phyloP scores from a whole-genome alignment of 2,113 vertebrate species.

The Baryphthengus martii region DNA sequence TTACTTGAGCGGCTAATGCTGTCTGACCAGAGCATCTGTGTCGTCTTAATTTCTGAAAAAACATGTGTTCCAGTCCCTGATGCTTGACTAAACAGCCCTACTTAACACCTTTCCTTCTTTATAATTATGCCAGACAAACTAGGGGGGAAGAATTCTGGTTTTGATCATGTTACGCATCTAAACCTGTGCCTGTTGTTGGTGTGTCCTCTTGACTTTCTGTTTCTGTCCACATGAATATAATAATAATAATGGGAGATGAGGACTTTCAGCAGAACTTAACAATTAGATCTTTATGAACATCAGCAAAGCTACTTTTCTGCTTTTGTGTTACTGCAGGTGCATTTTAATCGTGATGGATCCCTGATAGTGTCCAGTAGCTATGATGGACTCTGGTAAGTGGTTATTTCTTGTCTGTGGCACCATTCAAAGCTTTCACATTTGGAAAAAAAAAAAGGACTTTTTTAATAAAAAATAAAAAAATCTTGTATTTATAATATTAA shows the following conservation, averaged over 20 bases:
- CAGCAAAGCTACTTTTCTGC: neutral
- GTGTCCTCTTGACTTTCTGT: neutral
- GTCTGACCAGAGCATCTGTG: neutral
- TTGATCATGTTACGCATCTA: neutral
- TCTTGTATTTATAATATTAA: neutral
- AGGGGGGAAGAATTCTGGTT: neutral
- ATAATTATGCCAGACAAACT: neutral
- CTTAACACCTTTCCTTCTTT: neutral
- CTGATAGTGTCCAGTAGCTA: conserved; percentile 99
- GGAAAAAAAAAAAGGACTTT: neutral
- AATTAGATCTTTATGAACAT: neutral
- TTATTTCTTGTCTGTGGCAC: neutral
- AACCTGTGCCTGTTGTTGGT: neutral
- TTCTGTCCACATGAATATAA: no score
- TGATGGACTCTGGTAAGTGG: conserved; percentile 93
- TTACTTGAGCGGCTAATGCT: neutral
- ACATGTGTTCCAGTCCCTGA: neutral
- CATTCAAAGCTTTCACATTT: neutral
- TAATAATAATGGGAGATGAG: neutral
- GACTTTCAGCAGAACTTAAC: neutral
- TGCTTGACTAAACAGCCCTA: neutral
- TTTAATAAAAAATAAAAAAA: neutral
- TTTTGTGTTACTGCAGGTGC: conserved; percentile 77
- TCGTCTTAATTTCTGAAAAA: neutral
- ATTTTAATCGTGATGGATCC: conserved; percentile 97